A percentile compares a stretch with the other conserved stretches of the same genome.
phyloP scores from a whole-genome alignment of 1,140 invertebrate genomes.

The Procambarus clarkii region DNA sequence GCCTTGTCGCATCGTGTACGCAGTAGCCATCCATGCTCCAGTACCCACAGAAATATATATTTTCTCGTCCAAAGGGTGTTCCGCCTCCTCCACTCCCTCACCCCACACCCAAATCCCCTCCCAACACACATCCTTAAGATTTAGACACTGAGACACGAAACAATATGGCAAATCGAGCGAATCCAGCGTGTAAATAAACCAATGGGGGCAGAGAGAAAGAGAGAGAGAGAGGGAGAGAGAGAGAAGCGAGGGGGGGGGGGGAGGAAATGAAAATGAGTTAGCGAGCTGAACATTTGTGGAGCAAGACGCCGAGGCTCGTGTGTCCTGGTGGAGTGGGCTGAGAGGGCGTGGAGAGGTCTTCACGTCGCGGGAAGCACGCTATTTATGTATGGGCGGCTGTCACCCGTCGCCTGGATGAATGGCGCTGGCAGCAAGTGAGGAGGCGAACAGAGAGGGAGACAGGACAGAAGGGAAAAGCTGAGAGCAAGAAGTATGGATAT shows the following conservation, averaged over 20 bases:
- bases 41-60: no score
- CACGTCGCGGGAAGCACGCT: slow-evolving; percentile 18
- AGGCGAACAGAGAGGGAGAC: no score
- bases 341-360: slow-evolving; percentile 32
- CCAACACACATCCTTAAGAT: no score
- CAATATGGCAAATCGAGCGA: slow-evolving; percentile 4
- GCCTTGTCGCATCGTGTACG: no score
- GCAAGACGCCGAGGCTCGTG: slow-evolving; percentile 10
- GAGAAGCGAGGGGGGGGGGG: not conserved
- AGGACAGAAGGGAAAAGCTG: not conserved
- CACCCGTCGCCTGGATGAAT: slow-evolving; percentile 3
- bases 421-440: not conserved
- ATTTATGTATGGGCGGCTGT: slow-evolving; percentile 35
- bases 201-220: no score
- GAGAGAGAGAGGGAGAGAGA: slow-evolving; percentile 4
- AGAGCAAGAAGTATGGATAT: no score
- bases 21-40: no score
- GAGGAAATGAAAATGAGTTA: slow-evolving; percentile 37
- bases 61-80: no score
- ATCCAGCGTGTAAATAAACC: not conserved
- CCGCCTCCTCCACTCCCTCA: no score
- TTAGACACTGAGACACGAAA: no score
- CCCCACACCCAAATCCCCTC: no score
- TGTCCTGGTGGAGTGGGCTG: slow-evolving; percentile 10
- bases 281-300: slow-evolving; percentile 31